Evolutionary conservation across 2,797 vertebrate genomes (phyloP).

Genomic region (Hippopotamyrus pictus): DNA sequence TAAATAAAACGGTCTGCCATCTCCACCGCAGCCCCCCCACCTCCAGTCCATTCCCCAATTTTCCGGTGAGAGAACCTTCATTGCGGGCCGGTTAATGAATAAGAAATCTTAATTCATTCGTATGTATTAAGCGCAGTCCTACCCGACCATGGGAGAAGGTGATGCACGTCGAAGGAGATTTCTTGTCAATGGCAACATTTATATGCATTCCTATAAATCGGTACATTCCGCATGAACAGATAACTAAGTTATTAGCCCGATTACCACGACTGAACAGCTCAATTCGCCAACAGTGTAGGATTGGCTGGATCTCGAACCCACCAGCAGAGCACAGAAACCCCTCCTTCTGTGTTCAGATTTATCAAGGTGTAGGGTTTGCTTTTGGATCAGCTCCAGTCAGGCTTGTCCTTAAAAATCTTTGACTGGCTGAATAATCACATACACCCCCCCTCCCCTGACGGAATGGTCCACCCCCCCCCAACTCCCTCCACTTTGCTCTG

Average conservation of each 20-base stretch:
- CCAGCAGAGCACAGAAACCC: not conserved
- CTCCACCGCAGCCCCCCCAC: slow-evolving; percentile 39
- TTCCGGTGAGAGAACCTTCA: slow-evolving; percentile 51
- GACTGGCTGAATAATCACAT: not conserved
- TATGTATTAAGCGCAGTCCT: slow-evolving; percentile 39
- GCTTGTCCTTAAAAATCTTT: not conserved
- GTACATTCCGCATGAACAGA: not conserved
- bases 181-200: not conserved
- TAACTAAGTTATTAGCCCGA: not conserved
- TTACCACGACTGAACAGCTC: not conserved
- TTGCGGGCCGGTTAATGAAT: slow-evolving; percentile 58
- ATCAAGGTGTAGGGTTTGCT: not conserved
- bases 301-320: not conserved
- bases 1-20: slow-evolving; percentile 40
- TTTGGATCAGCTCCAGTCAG: not conserved
- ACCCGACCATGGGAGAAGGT: slow-evolving; percentile 28
- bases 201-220: not conserved
- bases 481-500: not conserved
- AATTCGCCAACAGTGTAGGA: not conserved
- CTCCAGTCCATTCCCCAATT: slow-evolving; percentile 41
- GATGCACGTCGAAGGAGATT: not conserved
- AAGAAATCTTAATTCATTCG: slow-evolving; percentile 48
- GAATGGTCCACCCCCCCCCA: not conserved
- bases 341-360: not conserved
- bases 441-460: not conserved